Conservation (phyloP, 2,113 vertebrate genomes). For the Rhizomys pruinosus region DNA sequence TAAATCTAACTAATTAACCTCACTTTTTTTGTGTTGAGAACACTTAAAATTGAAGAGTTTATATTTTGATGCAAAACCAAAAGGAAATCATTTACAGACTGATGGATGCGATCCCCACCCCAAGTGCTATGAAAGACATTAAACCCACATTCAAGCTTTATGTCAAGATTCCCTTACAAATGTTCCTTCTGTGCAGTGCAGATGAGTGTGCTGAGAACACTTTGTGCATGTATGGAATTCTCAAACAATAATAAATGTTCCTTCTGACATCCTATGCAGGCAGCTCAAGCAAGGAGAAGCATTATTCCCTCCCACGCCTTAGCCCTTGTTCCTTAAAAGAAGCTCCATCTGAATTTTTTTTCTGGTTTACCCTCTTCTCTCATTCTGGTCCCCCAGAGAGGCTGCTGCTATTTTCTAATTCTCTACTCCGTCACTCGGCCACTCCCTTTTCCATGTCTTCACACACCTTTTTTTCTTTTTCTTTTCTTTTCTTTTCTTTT, state of each 20-base stretch:
- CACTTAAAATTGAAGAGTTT: not conserved
- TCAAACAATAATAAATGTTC: not conserved
- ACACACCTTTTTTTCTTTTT: too few relatives aligned
- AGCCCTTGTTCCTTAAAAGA: not conserved
- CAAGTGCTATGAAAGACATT: not conserved
- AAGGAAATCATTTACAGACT: not conserved
- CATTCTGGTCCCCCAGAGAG: not conserved
- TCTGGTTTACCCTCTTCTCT: not conserved
- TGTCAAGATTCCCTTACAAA: not conserved
- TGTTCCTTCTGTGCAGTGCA: not conserved
- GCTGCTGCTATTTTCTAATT: too few relatives aligned
- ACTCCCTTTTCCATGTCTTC: too few relatives aligned
- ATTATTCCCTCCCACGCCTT: not conserved
- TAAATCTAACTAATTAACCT: not conserved
- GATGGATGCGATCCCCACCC: accelerated
- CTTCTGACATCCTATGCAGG: too few relatives aligned
- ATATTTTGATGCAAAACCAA: not conserved
- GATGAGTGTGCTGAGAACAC: not conserved
- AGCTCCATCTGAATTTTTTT: not conserved
- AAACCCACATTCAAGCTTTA: not conserved
- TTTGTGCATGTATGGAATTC: too few relatives aligned
- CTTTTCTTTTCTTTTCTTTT: too few relatives aligned
- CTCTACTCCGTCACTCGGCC: accelerated
- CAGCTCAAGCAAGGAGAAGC: not conserved
- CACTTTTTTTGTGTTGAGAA: not conserved